phyloP scores from a whole-genome alignment of 2,888 invertebrate species.

The Pachymerium ferrugineum region DNA sequence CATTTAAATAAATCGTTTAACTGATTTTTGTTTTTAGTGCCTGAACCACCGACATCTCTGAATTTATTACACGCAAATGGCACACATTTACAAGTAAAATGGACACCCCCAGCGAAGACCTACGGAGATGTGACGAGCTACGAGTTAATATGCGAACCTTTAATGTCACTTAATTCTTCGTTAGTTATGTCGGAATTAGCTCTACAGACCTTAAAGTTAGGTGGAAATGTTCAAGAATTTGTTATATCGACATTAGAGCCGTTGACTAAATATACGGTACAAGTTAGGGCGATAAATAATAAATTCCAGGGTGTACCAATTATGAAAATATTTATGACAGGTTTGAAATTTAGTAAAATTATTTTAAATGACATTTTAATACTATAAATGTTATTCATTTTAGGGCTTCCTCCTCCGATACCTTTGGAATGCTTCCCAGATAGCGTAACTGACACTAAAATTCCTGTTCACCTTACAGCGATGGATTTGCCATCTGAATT shows the following conservation, averaged over 20 bases:
- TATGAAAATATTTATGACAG: not conserved
- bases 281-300: not conserved
- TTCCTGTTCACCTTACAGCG: not conserved
- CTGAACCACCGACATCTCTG: not conserved
- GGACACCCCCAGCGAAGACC: not conserved
- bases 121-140: constrained; percentile 12
- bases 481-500: not conserved
- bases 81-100: not conserved
- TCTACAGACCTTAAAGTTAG: not conserved
- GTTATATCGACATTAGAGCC: not conserved
- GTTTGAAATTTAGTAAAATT: not conserved
- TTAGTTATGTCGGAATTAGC: not conserved
- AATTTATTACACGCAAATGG: not conserved
- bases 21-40: not conserved
- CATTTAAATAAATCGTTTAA: not conserved
- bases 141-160: not conserved
- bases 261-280: not conserved
- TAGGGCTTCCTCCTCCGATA: not conserved
- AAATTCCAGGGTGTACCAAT: not conserved
- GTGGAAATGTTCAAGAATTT: not conserved
- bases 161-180: not conserved
- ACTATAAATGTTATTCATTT: not conserved
- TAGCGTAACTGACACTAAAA: not conserved
- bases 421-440: not conserved
- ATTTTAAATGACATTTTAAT: not conserved